Evolutionary conservation across 2,797 vertebrate genomes (phyloP).

Genomic region (Ptychadena robeensis): DNA sequence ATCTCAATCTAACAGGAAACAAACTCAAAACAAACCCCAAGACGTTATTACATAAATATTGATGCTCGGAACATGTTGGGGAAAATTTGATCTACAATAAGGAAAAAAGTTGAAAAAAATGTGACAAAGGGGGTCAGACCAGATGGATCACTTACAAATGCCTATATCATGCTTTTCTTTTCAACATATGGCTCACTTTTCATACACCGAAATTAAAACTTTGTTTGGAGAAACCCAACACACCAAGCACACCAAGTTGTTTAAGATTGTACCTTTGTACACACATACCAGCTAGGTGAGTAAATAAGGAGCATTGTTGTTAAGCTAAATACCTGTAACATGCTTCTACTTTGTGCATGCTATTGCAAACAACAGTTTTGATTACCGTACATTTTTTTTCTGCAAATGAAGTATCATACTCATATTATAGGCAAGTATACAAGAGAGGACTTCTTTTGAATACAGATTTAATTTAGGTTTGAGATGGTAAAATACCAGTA

Average conservation of each 20-base stretch:
- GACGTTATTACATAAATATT: too few species aligned
- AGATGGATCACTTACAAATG: too few species aligned
- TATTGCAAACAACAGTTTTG: background rate
- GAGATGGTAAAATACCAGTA: too few species aligned
- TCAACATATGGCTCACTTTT: background rate
- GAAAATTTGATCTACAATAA: too few species aligned
- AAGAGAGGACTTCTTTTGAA: too few species aligned
- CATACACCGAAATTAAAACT: background rate
- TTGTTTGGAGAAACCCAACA: background rate
- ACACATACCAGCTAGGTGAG: background rate
- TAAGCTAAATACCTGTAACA: background rate
- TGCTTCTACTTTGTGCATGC: background rate
- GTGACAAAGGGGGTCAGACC: too few species aligned
- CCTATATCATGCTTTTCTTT: background rate
- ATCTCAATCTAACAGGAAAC: too few species aligned
- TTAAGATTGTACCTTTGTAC: background rate
- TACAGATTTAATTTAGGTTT: too few species aligned
- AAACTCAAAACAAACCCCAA: too few species aligned
- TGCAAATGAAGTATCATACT: background rate
- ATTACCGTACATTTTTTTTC: background rate
- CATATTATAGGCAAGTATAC: background rate
- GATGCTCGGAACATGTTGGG: too few species aligned
- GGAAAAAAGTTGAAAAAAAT: too few species aligned
- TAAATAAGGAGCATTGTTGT: background rate
- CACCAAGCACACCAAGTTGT: background rate